phyloP scores from a whole-genome alignment of 2,113 vertebrate genomes.

The Mormoops blainvillei region DNA sequence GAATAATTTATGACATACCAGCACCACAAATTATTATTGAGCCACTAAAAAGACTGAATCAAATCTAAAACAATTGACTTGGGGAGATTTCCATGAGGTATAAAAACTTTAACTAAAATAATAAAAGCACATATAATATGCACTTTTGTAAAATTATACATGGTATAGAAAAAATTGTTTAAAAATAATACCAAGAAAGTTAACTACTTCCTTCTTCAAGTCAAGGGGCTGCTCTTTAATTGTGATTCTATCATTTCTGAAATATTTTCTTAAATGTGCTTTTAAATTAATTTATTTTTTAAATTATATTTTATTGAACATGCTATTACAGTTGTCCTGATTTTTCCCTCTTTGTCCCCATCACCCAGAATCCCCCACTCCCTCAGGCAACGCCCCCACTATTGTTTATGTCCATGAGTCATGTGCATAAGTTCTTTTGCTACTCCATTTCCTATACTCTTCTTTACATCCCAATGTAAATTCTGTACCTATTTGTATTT shows the following conservation, averaged over 20 bases:
- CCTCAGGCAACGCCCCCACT: too few relatives aligned
- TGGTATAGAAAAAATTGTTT: neutral
- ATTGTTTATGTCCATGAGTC: too few relatives aligned
- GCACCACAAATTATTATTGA: neutral
- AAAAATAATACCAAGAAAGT: neutral
- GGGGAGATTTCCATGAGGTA: neutral
- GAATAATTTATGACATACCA: neutral
- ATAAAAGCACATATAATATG: neutral
- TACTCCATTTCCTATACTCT: too few relatives aligned
- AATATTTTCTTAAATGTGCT: neutral
- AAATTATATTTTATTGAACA: too few relatives aligned
- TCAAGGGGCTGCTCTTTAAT: neutral
- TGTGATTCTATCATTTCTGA: neutral
- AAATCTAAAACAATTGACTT: neutral
- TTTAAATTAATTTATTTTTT: too few relatives aligned
- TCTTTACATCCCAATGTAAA: too few relatives aligned
- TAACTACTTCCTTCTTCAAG: neutral
- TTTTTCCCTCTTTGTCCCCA: too few relatives aligned
- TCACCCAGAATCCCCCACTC: too few relatives aligned
- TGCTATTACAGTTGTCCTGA: too few relatives aligned
- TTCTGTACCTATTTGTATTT: too few relatives aligned
- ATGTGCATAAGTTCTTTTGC: too few relatives aligned
- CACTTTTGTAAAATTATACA: neutral
- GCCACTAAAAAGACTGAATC: neutral
- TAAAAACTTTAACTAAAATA: neutral